A percentile compares a stretch with the other conserved stretches of the same genome.
Evolutionary conservation across 2,113 vertebrate genomes (phyloP).

Genomic region (Copsychus sechellarum): DNA sequence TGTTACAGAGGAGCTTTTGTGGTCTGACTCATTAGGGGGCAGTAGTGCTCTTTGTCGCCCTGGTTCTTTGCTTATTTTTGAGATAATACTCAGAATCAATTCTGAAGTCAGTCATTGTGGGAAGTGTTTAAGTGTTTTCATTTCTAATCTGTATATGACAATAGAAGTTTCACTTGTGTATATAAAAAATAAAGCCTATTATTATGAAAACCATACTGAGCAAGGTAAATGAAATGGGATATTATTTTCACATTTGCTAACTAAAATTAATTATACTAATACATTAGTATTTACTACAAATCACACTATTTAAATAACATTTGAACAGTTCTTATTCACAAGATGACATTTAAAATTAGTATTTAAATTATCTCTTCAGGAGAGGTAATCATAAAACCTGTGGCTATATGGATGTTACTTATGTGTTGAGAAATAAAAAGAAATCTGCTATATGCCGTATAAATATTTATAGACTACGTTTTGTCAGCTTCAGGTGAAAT

Average conservation of each 20-base stretch:
- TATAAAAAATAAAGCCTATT: constrained; percentile 57
- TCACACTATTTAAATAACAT: constrained; percentile 6
- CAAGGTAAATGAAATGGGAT: constrained; percentile 49
- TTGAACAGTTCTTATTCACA: constrained; percentile 2
- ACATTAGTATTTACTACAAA: constrained; percentile 19
- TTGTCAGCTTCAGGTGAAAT: constrained; percentile 17
- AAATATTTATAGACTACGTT: constrained; percentile 19
- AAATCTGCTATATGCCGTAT: background rate
- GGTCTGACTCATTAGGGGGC: constrained; percentile 72
- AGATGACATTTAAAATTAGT: constrained; percentile 9
- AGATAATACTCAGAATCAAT: constrained; percentile 33
- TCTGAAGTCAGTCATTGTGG: constrained; percentile 59
- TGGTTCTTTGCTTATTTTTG: constrained; percentile 8
- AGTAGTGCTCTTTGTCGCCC: constrained; percentile 62
- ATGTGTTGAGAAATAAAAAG: background rate
- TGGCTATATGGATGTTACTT: background rate
- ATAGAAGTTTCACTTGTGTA: constrained; percentile 45
- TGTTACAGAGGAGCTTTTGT: background rate
- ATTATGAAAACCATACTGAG: constrained; percentile 13
- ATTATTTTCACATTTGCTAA: constrained; percentile 31
- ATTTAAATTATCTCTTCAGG: constrained; percentile 23
- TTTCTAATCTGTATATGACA: constrained; percentile 70
- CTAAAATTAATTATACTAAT: background rate
- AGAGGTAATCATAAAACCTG: background rate
- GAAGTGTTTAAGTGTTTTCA: constrained; percentile 70